Evolutionary conservation across 2,113 vertebrate genomes (phyloP).

Genomic region (Antigone vipio): DNA sequence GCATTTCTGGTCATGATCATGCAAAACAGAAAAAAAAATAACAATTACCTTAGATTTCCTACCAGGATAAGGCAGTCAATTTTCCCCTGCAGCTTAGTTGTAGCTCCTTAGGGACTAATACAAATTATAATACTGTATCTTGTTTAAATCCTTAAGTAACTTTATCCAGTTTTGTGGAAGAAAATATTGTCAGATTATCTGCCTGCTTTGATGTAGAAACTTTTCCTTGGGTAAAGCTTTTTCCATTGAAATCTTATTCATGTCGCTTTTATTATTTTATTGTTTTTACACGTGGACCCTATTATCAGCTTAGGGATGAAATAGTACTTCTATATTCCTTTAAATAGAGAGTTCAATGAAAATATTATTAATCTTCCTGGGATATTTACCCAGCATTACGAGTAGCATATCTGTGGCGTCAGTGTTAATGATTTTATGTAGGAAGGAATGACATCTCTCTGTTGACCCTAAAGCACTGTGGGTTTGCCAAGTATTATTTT

Average conservation of each 20-base stretch:
- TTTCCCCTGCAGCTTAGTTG: background rate
- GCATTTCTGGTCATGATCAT: background rate
- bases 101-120: conserved; percentile 40
- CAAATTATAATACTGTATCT: conserved; percentile 27
- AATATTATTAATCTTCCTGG: conserved; percentile 66
- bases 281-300: conserved; percentile 65
- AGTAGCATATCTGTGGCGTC: conserved; percentile 53
- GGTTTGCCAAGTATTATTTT: conserved; percentile 55
- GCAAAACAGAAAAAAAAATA: background rate
- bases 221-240: conserved; percentile 41
- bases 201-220: conserved; percentile 57
- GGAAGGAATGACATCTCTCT: conserved; percentile 50
- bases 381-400: conserved; percentile 50
- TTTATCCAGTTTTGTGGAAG: conserved; percentile 30
- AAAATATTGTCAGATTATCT: conserved; percentile 59
- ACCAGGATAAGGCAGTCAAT: background rate
- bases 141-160: conserved; percentile 59
- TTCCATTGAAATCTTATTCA: conserved; percentile 26
- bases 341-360: conserved; percentile 48
- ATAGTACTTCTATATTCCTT: conserved; percentile 35
- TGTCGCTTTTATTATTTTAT: conserved; percentile 55
- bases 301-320: conserved; percentile 60
- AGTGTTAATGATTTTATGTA: conserved; percentile 60
- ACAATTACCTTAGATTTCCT: background rate
- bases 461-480: conserved; percentile 23